Conservation (phyloP, 2,888 invertebrate genomes). For the Netelia melanura region DNA sequence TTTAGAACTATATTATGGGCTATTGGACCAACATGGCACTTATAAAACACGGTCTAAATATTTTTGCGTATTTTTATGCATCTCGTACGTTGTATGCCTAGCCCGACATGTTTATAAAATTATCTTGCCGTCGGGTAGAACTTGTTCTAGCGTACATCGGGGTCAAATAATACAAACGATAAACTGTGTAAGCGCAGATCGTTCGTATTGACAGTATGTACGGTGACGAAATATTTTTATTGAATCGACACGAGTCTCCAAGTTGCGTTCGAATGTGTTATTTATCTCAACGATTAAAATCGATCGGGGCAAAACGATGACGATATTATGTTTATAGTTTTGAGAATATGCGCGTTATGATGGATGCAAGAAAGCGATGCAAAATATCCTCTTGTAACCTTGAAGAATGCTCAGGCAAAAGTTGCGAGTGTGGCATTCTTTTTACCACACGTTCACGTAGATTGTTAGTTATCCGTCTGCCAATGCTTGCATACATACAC, state of each 20-base stretch:
- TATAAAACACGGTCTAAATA: slow-evolving; percentile 35
- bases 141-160: too few relatives aligned
- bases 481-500: neutral
- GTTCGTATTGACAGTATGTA: too few relatives aligned
- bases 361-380: slow-evolving; percentile 63
- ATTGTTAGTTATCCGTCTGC: slow-evolving; percentile 39
- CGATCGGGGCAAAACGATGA: neutral
- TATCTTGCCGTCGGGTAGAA: too few relatives aligned
- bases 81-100: neutral
- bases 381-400: slow-evolving; percentile 72
- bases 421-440: slow-evolving; percentile 61
- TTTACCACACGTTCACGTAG: slow-evolving; percentile 40
- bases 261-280: too few relatives aligned
- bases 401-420: slow-evolving; percentile 71
- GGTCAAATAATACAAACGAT: too few relatives aligned
- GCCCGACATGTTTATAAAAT: neutral
- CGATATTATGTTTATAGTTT: neutral
- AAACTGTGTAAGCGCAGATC: too few relatives aligned
- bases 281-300: too few relatives aligned
- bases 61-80: slow-evolving; percentile 4
- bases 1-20: neutral
- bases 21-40: slow-evolving; percentile 10
- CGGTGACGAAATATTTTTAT: too few relatives aligned
- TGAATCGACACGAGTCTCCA: too few relatives aligned
- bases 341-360: slow-evolving; percentile 15